phyloP scores from a whole-genome alignment of 2,888 invertebrate genomes.

The Phyllotreta striolata region DNA sequence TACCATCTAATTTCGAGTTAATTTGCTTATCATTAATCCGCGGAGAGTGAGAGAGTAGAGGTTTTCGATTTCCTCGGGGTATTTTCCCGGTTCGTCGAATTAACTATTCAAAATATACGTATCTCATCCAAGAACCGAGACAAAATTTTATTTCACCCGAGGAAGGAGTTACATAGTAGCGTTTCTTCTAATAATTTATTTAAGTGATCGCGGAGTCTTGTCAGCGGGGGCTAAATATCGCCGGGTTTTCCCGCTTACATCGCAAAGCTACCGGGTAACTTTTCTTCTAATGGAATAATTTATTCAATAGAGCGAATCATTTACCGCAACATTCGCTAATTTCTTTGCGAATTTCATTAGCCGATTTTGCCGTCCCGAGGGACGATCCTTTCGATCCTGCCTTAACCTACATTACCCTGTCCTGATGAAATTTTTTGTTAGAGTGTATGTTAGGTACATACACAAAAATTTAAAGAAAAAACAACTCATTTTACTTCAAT shows the following conservation, averaged over 20 bases:
- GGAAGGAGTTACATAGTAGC: slow-evolving; percentile 32
- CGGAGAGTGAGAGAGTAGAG: slow-evolving; percentile 25
- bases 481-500: too few relatives aligned
- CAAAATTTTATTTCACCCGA: slow-evolving; percentile 18
- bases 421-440: too few relatives aligned
- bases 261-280: not conserved
- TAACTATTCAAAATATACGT: slow-evolving; percentile 33
- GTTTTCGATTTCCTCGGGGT: slow-evolving; percentile 31
- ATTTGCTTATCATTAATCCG: slow-evolving; percentile 22
- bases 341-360: too few relatives aligned
- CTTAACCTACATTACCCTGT: too few relatives aligned
- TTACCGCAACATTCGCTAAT: too few relatives aligned
- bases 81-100: slow-evolving; percentile 32
- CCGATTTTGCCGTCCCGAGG: too few relatives aligned
- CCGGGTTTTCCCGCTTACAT: not conserved
- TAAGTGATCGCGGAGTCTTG: slow-evolving; percentile 30
- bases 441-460: too few relatives aligned
- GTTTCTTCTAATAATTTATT: slow-evolving; percentile 36
- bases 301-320: too few relatives aligned
- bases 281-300: not conserved
- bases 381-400: too few relatives aligned
- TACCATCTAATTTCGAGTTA: slow-evolving; percentile 7
- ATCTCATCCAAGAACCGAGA: slow-evolving; percentile 34
- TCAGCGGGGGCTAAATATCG: slow-evolving; percentile 24
- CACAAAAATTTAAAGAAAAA: too few relatives aligned